These are phyloP conservation scores for Typhlomys cinereus DNA, from an alignment of 2,113 vertebrate genomes.

Conservation along the genomic window DNA sequence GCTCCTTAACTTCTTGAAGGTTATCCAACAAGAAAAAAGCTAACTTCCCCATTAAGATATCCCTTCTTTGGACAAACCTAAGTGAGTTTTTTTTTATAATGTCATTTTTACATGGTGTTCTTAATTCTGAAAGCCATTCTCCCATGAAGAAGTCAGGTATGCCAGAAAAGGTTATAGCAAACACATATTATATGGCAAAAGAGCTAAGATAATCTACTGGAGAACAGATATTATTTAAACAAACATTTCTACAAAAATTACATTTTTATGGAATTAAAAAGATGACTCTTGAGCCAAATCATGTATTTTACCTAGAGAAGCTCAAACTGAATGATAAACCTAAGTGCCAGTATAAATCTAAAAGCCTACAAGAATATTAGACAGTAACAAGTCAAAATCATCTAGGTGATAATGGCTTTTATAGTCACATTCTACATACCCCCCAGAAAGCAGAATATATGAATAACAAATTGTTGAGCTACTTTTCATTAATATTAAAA, in stretches of 20 bases:
- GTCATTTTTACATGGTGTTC: not conserved
- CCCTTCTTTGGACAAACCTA: not conserved
- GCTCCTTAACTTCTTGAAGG: not conserved
- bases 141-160: not conserved
- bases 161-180: not conserved
- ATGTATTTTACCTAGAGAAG: not conserved
- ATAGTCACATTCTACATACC: not conserved
- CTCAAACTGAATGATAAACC: not conserved
- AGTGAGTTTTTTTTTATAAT: not conserved
- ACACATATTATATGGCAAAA: not conserved
- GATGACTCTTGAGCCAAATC: not conserved
- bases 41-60: not conserved
- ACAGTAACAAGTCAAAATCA: not conserved
- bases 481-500: not conserved
- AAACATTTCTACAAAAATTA: not conserved
- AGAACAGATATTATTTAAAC: not conserved
- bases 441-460: not conserved
- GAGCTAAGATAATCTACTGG: not conserved
- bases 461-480: not conserved
- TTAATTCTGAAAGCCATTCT: constrained; percentile 2
- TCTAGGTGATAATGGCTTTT: not conserved
- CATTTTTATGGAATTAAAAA: not conserved
- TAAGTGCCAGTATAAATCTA: not conserved
- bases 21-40: not conserved
- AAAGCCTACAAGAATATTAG: not conserved